These are phyloP conservation scores for Cryptus viduatorius DNA, from an alignment of 2,888 invertebrate genomes.

Conservation along the genomic window DNA sequence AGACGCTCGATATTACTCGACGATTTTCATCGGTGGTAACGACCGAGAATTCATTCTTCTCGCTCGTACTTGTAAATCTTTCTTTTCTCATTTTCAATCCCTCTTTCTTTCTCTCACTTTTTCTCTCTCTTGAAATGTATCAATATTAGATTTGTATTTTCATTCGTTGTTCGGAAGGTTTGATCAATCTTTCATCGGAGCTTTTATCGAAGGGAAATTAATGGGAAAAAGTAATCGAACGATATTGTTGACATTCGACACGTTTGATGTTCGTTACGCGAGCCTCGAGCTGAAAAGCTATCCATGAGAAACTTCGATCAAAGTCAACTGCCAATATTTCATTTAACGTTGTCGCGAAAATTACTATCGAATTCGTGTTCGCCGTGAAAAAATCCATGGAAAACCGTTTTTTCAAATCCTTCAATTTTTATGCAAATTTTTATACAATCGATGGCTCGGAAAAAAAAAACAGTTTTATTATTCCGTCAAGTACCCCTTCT, in stretches of 20 bases:
- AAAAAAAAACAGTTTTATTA: not conserved
- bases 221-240: too few species aligned
- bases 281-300: not conserved
- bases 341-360: not conserved
- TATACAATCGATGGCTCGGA: too few species aligned
- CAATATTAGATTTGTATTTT: not conserved
- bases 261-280: not conserved
- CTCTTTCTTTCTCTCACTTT: not conserved
- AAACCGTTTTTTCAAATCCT: not conserved
- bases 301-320: not conserved
- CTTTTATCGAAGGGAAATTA: too few species aligned
- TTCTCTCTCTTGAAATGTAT: not conserved
- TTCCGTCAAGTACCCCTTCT: not conserved
- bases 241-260: too few species aligned
- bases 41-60: conserved; percentile 62
- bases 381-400: not conserved
- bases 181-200: too few species aligned
- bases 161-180: not conserved
- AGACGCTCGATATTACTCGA: conserved; percentile 60
- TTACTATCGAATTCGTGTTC: not conserved
- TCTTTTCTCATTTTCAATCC: conserved; percentile 5
- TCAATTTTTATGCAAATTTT: not conserved
- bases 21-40: conserved; percentile 58
- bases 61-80: conserved; percentile 58
- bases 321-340: not conserved